Base-by-base conservation (phyloP, 2,797 vertebrate genomes). In the Hylomyscus alleni region DNA sequence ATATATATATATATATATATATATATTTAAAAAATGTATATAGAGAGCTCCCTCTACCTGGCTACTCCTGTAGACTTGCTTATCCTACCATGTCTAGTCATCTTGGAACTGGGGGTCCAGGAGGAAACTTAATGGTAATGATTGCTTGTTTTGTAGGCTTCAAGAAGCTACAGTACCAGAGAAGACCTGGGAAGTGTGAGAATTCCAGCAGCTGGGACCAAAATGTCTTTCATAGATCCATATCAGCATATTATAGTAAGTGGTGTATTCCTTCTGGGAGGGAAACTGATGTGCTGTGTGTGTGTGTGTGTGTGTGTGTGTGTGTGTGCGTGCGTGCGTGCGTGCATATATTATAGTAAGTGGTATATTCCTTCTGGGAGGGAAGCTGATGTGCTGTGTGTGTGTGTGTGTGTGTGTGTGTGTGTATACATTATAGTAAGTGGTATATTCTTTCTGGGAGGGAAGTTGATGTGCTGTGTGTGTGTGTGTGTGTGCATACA, bases 271-370 rank as follows among this genome's bases (percentile, higher is more conserved):
- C 83, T 92, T 90, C 44, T 17, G 77, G 90, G 72, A 83, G 65
- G 13, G n/a, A 29, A 69, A 20, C 60, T 47, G 9, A 40, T 87
- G 3, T 10, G 60, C 19, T 29, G n/a, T 56, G 34, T 56, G 78
- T 84, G 58, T 6, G 15, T 62, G 81, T 60, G 37, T 82, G n/a
- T 40, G 80, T 60, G 3, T 62, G 4, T 31, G 37, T 17, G 17
- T 34, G 7, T 22, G 77, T n/a, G 13, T 44, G 2, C 13, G 20
- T 37, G n/a, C n/a, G n/a, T n/a, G n/a, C n/a, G n/a, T n/a, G n/a
- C n/a, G n/a, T n/a, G n/a, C n/a, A n/a, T n/a, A 99, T 95, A 99
- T 99, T 97, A 99, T 99, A 97, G 99, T 99, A 98, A 99, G 99
- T 99, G 81, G 22, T 85, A 34, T 58, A 15, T 92, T 80, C 40